phyloP scores from a whole-genome alignment of 2,797 vertebrate genomes.

The Bryconaethiops microstoma region DNA sequence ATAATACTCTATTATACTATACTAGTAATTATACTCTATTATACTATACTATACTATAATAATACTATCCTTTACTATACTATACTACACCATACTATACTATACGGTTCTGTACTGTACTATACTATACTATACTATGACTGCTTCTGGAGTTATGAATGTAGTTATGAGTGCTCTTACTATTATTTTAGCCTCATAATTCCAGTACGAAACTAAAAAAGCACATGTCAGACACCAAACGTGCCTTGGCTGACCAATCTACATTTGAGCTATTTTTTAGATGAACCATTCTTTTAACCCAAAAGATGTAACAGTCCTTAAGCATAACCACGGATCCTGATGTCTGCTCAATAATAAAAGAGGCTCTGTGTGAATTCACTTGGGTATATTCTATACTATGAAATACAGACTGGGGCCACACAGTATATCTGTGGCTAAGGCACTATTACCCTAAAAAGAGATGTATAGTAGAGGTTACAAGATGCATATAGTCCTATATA shows the following conservation, averaged over 20 bases:
- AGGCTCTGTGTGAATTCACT: background rate
- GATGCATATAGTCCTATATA: too few species aligned
- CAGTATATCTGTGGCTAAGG: too few species aligned
- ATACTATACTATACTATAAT: background rate
- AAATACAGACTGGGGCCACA: background rate
- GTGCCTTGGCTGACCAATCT: too few species aligned
- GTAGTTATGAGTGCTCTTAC: too few species aligned
- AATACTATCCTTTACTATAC: background rate
- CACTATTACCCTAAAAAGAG: too few species aligned
- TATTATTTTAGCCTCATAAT: background rate
- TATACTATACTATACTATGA: background rate
- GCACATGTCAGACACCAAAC: too few species aligned
- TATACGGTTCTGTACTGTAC: background rate
- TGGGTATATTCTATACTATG: background rate
- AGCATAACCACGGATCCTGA: background rate
- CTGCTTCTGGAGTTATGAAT: too few species aligned
- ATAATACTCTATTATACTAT: too few species aligned
- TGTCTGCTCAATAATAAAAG: background rate
- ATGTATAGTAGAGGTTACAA: background rate
- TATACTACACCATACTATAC: background rate
- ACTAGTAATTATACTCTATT: too few species aligned
- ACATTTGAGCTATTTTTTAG: too few species aligned
- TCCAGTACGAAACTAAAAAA: background rate
- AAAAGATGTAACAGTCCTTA: background rate
- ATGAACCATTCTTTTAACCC: background rate